Percentiles rank a stretch among this genome's conserved stretches.
These are phyloP conservation scores for Odocoileus virginianus DNA, from an alignment of 2,113 vertebrate genomes.

Conservation along the genomic window DNA sequence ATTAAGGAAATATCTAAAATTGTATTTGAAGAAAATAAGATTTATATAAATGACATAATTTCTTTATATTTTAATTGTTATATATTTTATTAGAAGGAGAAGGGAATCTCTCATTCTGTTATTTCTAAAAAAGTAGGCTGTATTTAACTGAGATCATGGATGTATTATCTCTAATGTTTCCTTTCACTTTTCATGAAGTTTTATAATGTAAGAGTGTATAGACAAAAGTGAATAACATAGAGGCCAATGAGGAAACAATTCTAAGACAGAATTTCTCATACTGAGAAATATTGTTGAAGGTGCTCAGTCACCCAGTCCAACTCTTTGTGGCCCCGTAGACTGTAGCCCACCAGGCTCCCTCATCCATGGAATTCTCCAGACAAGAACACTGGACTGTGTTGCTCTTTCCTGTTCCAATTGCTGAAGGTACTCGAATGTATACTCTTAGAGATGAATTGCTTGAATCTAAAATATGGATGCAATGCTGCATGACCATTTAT, in stretches of 20 bases:
- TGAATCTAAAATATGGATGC: not conserved
- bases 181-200: not conserved
- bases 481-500: fast-evolving
- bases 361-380: no score
- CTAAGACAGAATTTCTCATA: not conserved
- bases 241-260: not conserved
- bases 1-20: not conserved
- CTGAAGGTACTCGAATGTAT: no score
- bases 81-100: not conserved
- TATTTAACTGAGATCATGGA: not conserved
- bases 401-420: no score
- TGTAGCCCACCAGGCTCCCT: no score
- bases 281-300: not conserved
- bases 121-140: not conserved
- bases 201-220: not conserved
- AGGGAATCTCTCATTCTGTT: not conserved
- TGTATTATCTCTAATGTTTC: not conserved
- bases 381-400: no score
- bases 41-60: not conserved
- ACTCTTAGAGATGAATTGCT: not conserved
- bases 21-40: not conserved
- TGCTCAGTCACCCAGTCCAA: no score
- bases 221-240: not conserved
- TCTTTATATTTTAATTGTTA: not conserved
- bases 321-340: no score